These are phyloP conservation scores for Apteryx mantelli DNA, from an alignment of 2,113 vertebrate genomes.

Conservation along the genomic window DNA sequence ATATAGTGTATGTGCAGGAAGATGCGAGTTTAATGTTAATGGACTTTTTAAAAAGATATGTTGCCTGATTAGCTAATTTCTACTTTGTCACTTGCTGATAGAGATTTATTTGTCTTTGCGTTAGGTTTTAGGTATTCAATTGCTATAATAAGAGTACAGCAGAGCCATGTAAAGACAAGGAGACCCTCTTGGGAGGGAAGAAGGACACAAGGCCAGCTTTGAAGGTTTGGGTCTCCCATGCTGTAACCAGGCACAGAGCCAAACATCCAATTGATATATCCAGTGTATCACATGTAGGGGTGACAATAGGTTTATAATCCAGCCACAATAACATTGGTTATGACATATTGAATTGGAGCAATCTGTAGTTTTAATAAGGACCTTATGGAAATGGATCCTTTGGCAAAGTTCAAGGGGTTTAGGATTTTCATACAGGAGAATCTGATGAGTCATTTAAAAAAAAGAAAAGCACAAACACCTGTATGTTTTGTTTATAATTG, in stretches of 20 bases:
- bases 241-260: conserved; percentile 68
- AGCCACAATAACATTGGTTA: conserved; percentile 55
- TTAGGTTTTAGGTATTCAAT: conserved; percentile 66
- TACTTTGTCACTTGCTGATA: conserved; percentile 48
- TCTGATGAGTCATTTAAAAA: neutral
- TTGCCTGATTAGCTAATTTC: neutral
- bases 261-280: conserved; percentile 48
- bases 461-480: neutral
- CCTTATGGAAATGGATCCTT: conserved; percentile 68
- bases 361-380: conserved; percentile 72
- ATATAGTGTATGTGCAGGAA: neutral
- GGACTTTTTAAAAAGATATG: neutral
- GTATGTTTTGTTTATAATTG: neutral
- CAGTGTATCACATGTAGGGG: conserved; percentile 29
- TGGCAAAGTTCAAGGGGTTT: conserved; percentile 19
- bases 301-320: conserved; percentile 65
- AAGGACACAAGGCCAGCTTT: conserved; percentile 48
- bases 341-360: conserved; percentile 33
- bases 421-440: neutral
- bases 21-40: neutral
- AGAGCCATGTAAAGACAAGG: conserved; percentile 67
- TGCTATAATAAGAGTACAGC: conserved; percentile 46
- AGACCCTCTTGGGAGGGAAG: conserved; percentile 53
- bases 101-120: conserved; percentile 65
- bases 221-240: conserved; percentile 48